These are phyloP conservation scores for Drosophila nr. fundita DNA, from an alignment of 2,888 invertebrate species.

Conservation along the genomic window DNA sequence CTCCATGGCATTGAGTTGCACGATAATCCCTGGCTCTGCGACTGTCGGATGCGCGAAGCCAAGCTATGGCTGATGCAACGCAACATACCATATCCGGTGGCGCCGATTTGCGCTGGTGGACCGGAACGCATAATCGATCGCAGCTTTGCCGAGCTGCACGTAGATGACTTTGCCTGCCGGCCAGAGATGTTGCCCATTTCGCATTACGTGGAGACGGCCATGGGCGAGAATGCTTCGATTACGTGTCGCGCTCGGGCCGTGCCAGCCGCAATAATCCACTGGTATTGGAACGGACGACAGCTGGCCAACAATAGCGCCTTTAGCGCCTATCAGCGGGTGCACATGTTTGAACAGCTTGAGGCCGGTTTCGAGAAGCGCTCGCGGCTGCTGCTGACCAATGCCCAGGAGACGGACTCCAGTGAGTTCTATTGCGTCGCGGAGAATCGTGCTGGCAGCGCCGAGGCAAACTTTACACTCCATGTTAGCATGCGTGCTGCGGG, in stretches of 20 bases:
- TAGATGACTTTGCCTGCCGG: conserved; percentile 94
- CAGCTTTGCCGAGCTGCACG: conserved; percentile 90
- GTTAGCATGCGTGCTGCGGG: conserved; percentile 92
- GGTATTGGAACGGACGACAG: conserved; percentile 94
- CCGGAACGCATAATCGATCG: conserved; percentile 90
- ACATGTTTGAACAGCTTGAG: conserved; percentile 89
- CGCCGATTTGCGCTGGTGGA: conserved; percentile 90
- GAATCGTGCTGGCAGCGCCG: conserved; percentile 94
- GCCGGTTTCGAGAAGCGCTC: conserved; percentile 90
- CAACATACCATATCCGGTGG: conserved; percentile 91
- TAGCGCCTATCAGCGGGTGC: conserved; percentile 91
- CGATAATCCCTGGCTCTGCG: conserved; percentile 95
- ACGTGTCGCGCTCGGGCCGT: conserved; percentile 92
- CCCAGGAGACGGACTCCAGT: conserved; percentile 92
- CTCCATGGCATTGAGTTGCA: conserved; percentile 93
- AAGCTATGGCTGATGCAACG: conserved; percentile 92
- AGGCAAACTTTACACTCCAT: conserved; percentile 95
- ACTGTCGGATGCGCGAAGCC: conserved; percentile 92
- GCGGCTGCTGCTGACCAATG: conserved; percentile 91
- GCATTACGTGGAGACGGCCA: conserved; percentile 91
- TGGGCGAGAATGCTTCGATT: conserved; percentile 94
- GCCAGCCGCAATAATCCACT: conserved; percentile 92
- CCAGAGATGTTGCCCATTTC: conserved; percentile 92
- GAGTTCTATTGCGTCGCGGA: conserved; percentile 96
- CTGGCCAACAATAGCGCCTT: conserved; percentile 92